Conservation (phyloP, 2,113 vertebrate species). For the Tyrannus savana region DNA sequence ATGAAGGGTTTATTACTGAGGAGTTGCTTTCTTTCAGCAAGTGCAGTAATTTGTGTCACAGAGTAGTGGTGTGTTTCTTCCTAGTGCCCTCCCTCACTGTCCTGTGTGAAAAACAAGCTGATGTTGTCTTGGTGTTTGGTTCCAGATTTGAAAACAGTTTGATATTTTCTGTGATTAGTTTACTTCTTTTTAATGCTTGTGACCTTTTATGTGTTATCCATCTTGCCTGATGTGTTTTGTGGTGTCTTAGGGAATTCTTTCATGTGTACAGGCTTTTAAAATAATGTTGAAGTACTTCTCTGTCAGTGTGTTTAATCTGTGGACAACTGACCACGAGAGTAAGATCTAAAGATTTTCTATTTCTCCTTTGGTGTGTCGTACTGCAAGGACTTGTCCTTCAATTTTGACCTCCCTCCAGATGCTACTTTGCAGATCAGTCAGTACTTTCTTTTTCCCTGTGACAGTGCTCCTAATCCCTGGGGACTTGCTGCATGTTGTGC, state of each 20-base stretch:
- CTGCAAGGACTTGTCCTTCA: slow-evolving; percentile 18
- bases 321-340: neutral
- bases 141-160: neutral
- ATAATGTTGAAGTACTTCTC: neutral
- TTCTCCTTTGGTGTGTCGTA: neutral
- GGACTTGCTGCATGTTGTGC: neutral
- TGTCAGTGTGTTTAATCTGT: neutral
- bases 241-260: neutral
- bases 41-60: neutral
- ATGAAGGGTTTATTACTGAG: neutral
- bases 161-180: neutral
- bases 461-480: neutral
- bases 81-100: neutral
- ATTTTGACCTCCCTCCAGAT: slow-evolving; percentile 47
- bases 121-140: neutral
- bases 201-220: neutral
- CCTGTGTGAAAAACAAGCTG: neutral
- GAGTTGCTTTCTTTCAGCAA: neutral
- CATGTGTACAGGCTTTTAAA: neutral
- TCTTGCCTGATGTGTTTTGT: neutral
- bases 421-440: slow-evolving; percentile 32
- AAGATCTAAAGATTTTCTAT: neutral
- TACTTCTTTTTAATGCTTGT: neutral
- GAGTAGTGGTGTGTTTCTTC: neutral
- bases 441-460: neutral